Evolutionary conservation across 2,113 vertebrate genomes (phyloP).

Genomic region (Scopus umbretta): DNA sequence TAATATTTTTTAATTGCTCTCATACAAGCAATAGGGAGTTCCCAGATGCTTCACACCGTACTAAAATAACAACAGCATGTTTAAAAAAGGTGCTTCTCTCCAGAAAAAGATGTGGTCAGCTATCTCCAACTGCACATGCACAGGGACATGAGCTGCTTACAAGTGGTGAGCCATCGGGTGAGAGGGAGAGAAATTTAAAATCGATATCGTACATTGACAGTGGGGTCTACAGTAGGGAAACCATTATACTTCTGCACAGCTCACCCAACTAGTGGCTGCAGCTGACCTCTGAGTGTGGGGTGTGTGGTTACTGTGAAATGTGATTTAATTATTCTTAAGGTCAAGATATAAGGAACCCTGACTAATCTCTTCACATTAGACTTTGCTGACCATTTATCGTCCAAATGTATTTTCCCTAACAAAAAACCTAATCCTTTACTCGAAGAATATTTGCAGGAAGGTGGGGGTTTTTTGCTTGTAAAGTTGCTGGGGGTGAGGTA

Average conservation of each 20-base stretch:
- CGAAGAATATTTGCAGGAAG: not conserved
- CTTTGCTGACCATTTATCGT: not conserved
- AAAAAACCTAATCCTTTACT: not conserved
- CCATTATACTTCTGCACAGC: not conserved
- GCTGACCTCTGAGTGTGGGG: not conserved
- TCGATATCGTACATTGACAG: fast-evolving
- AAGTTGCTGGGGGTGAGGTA: not conserved
- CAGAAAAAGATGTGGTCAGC: not conserved
- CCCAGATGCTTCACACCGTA: not conserved
- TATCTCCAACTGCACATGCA: not conserved
- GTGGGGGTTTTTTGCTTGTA: not conserved
- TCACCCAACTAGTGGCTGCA: not conserved
- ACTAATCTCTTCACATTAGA: not conserved
- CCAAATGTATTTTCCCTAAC: not conserved
- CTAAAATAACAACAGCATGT: not conserved
- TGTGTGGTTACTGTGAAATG: not conserved
- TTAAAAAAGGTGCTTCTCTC: not conserved
- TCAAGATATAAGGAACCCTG: not conserved
- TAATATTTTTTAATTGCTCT: not conserved
- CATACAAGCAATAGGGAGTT: fast-evolving
- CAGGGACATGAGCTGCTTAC: not conserved
- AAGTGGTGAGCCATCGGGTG: no score
- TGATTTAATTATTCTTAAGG: not conserved
- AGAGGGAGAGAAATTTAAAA: not conserved
- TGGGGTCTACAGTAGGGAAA: not conserved